These are phyloP conservation scores for Lerema accius DNA, from an alignment of 1,140 invertebrate genomes.

Conservation along the genomic window DNA sequence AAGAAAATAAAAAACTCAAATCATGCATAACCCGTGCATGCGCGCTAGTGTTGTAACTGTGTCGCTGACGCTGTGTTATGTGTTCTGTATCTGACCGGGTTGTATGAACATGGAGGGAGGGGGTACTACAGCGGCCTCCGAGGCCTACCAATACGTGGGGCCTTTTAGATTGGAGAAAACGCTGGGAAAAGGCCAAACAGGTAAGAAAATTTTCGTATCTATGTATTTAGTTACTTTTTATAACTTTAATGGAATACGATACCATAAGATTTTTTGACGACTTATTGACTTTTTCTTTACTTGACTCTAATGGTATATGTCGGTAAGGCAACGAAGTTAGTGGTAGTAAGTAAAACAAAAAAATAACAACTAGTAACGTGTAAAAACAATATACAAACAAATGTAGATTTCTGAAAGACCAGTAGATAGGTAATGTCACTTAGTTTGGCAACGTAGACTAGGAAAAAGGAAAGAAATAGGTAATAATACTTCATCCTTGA, in stretches of 20 bases:
- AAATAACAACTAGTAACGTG: too few relatives aligned
- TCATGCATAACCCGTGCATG: conserved; percentile 8
- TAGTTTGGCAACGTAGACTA: too few relatives aligned
- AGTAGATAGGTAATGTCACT: too few relatives aligned
- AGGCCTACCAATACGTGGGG: conserved; percentile 95
- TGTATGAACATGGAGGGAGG: conserved; percentile 64
- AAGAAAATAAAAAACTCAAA: neutral
- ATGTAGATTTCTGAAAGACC: too few relatives aligned
- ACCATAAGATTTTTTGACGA: too few relatives aligned
- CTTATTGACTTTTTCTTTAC: too few relatives aligned
- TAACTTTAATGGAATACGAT: too few relatives aligned
- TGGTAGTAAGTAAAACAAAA: too few relatives aligned
- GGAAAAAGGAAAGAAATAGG: too few relatives aligned
- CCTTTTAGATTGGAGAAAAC: conserved; percentile 99
- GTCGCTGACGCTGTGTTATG: conserved; percentile 36
- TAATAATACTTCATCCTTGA: neutral
- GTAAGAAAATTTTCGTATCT: conserved; percentile 82
- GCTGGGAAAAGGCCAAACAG: conserved; percentile 99
- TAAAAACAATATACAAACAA: too few relatives aligned
- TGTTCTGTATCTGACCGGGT: conserved; percentile 36
- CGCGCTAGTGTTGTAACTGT: conserved; percentile 11
- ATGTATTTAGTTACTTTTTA: neutral
- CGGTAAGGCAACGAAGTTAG: too few relatives aligned
- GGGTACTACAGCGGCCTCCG: conserved; percentile 80
- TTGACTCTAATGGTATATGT: too few relatives aligned